These are phyloP conservation scores for Aphaenogaster rudis DNA, from an alignment of 1,140 invertebrate species.

Conservation along the genomic window DNA sequence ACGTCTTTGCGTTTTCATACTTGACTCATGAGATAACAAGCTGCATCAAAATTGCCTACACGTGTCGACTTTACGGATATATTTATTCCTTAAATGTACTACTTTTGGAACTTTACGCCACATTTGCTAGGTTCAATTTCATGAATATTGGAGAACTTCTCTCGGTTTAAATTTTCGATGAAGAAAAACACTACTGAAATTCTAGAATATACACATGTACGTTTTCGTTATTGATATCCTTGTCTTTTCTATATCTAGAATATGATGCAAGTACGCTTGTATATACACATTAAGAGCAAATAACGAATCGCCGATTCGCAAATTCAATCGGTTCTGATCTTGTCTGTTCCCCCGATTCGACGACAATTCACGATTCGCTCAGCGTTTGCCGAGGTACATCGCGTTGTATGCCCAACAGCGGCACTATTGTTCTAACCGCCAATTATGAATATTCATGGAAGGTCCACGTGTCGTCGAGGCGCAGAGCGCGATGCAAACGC, in stretches of 20 bases:
- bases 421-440: conserved; percentile 70
- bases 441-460: conserved; percentile 73
- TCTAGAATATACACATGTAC: not conserved
- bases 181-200: not conserved
- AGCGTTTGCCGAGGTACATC: conserved; percentile 20
- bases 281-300: not conserved
- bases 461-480: conserved; percentile 51
- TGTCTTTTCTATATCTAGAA: not conserved
- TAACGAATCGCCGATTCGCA: not conserved
- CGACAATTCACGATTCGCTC: conserved; percentile 35
- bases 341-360: conserved; percentile 36
- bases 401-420: conserved; percentile 59
- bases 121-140: not conserved
- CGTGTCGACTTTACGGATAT: not conserved
- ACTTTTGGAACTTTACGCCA: not conserved
- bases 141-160: not conserved
- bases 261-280: not conserved
- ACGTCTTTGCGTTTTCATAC: not conserved
- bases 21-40: not conserved
- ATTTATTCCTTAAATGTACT: not conserved
- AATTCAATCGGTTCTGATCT: conserved; percentile 40
- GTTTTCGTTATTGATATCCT: not conserved
- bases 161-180: not conserved
- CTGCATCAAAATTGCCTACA: not conserved
- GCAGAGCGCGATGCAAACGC: conserved; percentile 59